Percentiles rank a stretch among this genome's conserved stretches.
Conservation (phyloP, 2,888 invertebrate species). For the Drosophila kambysellisi region DNA sequence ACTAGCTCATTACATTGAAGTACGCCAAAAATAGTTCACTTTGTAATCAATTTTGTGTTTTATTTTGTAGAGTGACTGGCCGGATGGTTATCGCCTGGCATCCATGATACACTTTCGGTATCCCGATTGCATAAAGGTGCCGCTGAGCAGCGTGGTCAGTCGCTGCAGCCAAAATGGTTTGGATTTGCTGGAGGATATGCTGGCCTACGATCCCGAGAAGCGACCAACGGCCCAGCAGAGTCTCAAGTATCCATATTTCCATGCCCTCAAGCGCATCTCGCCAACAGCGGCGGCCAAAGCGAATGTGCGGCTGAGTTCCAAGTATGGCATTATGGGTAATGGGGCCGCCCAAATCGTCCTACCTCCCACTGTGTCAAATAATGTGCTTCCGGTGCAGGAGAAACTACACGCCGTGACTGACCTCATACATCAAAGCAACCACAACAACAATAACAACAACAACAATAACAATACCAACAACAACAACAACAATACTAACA, state of each 20-base stretch:
- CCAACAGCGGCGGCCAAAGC: constrained; percentile 82
- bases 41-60: not conserved
- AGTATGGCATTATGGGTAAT: constrained; percentile 60
- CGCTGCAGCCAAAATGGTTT: constrained; percentile 94
- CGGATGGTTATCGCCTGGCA: constrained; percentile 97
- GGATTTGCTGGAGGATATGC: constrained; percentile 92
- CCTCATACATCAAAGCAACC: constrained; percentile 71
- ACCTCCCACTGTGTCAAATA: constrained; percentile 75
- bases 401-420: constrained; percentile 80
- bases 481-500: constrained; percentile 54
- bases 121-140: constrained; percentile 94
- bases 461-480: constrained; percentile 50
- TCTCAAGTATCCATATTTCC: constrained; percentile 88
- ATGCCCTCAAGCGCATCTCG: constrained; percentile 83
- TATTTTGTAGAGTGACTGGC: constrained; percentile 91
- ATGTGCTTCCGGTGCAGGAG: constrained; percentile 83
- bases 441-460: constrained; percentile 59
- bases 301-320: constrained; percentile 75
- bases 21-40: not conserved
- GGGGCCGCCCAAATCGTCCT: constrained; percentile 43
- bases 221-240: constrained; percentile 96
- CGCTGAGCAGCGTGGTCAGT: constrained; percentile 92
- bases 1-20: too few species aligned
- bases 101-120: constrained; percentile 98
- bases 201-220: constrained; percentile 96